A percentile compares a stretch with the other conserved stretches of the same genome.
These are phyloP conservation scores for Caiman crocodilus DNA, from an alignment of 2,797 vertebrate species.

Conservation along the genomic window DNA sequence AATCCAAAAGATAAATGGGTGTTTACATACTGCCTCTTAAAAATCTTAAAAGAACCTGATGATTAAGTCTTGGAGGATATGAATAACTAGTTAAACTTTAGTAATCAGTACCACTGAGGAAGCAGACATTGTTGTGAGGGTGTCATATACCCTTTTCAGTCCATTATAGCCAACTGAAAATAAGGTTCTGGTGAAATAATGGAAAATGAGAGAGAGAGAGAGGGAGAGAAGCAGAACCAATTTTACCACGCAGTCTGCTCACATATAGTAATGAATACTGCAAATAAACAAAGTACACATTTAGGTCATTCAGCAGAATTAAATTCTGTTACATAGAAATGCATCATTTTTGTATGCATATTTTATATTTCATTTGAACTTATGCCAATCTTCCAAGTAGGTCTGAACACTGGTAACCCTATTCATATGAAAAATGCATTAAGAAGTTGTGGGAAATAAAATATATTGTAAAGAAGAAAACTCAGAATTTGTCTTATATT, in stretches of 20 bases:
- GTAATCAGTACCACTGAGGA: background rate
- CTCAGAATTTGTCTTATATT: background rate
- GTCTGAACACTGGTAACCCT: background rate
- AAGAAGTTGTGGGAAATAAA: background rate
- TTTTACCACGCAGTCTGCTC: background rate
- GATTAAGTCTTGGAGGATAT: background rate
- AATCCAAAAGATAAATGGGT: background rate
- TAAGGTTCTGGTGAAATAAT: background rate
- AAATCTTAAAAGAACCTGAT: background rate
- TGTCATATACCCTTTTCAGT: rapidly evolving
- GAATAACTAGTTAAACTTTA: background rate
- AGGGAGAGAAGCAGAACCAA: background rate
- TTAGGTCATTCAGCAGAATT: background rate
- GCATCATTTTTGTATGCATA: background rate
- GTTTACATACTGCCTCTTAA: background rate
- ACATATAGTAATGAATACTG: background rate
- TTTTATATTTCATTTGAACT: background rate
- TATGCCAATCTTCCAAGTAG: background rate
- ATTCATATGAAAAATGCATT: background rate
- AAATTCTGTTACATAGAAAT: background rate
- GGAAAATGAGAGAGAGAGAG: background rate
- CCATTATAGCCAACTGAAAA: background rate
- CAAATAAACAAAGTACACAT: background rate
- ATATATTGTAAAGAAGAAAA: background rate
- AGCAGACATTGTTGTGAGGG: background rate